These are phyloP conservation scores for Drosophila sechellia DNA, from an alignment of 1,140 invertebrate genomes.

Conservation along the genomic window DNA sequence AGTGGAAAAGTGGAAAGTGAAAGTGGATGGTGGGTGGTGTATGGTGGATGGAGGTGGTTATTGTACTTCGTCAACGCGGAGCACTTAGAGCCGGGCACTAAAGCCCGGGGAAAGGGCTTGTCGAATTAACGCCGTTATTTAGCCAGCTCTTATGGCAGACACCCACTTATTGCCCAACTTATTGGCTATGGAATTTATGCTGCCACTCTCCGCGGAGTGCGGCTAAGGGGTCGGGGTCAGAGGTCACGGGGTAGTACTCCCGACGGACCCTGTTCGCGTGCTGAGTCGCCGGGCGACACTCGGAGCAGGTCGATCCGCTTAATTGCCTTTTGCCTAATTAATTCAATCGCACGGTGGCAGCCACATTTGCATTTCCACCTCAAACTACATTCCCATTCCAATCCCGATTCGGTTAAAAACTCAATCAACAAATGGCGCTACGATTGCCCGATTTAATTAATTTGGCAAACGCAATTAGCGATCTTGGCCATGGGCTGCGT, in stretches of 20 bases:
- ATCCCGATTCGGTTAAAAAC: constrained; percentile 40
- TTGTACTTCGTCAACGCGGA: constrained; percentile 51
- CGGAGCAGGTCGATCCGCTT: constrained; percentile 69
- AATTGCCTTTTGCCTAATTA: constrained; percentile 82
- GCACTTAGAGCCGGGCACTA: constrained; percentile 42
- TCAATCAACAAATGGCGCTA: constrained; percentile 47
- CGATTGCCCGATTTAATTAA: constrained; percentile 71
- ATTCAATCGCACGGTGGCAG: constrained; percentile 60
- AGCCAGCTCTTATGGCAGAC: constrained; percentile 51
- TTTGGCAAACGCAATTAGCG: constrained; percentile 76
- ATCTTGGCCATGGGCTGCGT: constrained; percentile 47
- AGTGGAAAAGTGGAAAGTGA: constrained; percentile 42
- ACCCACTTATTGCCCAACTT: constrained; percentile 62
- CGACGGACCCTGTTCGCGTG: constrained; percentile 59
- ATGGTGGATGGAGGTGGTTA: constrained; percentile 9
- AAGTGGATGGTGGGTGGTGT: not conserved
- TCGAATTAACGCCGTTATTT: constrained; percentile 68
- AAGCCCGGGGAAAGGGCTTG: constrained; percentile 31
- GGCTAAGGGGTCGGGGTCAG: not conserved
- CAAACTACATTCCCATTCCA: constrained; percentile 21
- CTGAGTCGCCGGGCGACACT: constrained; percentile 48
- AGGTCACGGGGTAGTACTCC: constrained; percentile 4
- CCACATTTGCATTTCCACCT: constrained; percentile 45
- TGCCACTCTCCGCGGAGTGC: not conserved
- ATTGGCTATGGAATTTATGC: constrained; percentile 59